phyloP scores from a whole-genome alignment of 1,140 invertebrate species.

The Bathynomus jamesi region DNA sequence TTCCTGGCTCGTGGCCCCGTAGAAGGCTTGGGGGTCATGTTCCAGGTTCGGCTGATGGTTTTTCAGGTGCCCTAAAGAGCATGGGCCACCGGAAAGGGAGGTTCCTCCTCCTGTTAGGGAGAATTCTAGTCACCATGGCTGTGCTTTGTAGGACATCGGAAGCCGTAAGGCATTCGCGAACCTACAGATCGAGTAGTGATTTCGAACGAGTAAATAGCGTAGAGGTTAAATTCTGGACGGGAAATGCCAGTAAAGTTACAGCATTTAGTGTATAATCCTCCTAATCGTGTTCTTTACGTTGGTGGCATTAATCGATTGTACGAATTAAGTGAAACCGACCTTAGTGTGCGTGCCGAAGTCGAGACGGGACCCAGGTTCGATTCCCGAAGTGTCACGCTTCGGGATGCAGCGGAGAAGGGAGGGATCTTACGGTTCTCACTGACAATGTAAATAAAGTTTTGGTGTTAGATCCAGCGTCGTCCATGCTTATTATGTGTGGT shows the following conservation, averaged over 20 bases:
- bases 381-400: constrained; percentile 78
- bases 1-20: background rate
- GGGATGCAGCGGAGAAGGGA: constrained; percentile 55
- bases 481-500: constrained; percentile 76
- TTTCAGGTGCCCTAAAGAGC: background rate
- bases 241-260: constrained; percentile 44
- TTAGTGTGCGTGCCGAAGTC: constrained; percentile 59
- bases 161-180: background rate
- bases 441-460: constrained; percentile 89
- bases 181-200: background rate
- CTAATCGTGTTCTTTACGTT: constrained; percentile 58
- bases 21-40: background rate
- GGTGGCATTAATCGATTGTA: constrained; percentile 76
- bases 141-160: background rate
- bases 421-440: constrained; percentile 57
- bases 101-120: background rate
- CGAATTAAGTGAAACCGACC: constrained; percentile 62
- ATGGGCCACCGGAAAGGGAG: background rate
- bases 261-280: constrained; percentile 56
- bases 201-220: constrained; percentile 10
- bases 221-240: constrained; percentile 40
- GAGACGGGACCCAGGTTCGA: constrained; percentile 69
- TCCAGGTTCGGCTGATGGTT: background rate
- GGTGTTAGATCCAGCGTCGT: constrained; percentile 71
- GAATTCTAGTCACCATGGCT: background rate